phyloP scores from a whole-genome alignment of 2,113 vertebrate species.

The Agapornis roseicollis region DNA sequence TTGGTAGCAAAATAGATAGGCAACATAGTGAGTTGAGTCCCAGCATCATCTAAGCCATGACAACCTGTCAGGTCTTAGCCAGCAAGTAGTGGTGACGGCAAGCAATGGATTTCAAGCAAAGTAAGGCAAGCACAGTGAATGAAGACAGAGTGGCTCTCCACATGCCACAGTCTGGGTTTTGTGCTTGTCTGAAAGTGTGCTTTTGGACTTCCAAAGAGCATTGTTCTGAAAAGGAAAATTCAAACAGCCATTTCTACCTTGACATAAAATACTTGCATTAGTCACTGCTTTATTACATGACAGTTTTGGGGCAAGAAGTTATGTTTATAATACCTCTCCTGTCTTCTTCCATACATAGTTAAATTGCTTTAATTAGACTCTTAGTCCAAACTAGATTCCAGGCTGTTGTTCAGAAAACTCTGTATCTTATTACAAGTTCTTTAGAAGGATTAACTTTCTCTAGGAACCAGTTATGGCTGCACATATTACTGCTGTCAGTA shows the following conservation, averaged over 20 bases:
- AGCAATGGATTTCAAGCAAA: not conserved
- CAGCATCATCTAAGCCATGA: not conserved
- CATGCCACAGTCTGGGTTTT: rapidly evolving
- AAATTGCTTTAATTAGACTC: not conserved
- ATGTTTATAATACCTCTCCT: not conserved
- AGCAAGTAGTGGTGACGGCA: not conserved
- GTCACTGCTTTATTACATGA: not conserved
- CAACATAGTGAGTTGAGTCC: not conserved
- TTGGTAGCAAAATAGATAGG: not conserved
- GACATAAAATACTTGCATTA: not conserved
- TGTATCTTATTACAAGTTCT: not conserved
- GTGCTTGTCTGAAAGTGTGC: rapidly evolving
- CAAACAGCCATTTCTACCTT: not conserved
- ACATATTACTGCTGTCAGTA: not conserved
- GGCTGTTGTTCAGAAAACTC: not conserved
- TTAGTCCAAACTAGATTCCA: not conserved
- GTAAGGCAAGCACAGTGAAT: not conserved
- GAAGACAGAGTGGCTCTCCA: not conserved
- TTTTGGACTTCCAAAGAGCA: not conserved
- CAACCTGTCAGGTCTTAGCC: not conserved
- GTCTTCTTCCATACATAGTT: not conserved
- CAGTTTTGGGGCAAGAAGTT: not conserved
- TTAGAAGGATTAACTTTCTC: not conserved
- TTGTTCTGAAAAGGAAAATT: not conserved
- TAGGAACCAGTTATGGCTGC: not conserved